Evolutionary conservation across 2,113 vertebrate species (phyloP), one percentile per base, ranked within the genome.

Genomic region (Spermophilus dauricus): DNA sequence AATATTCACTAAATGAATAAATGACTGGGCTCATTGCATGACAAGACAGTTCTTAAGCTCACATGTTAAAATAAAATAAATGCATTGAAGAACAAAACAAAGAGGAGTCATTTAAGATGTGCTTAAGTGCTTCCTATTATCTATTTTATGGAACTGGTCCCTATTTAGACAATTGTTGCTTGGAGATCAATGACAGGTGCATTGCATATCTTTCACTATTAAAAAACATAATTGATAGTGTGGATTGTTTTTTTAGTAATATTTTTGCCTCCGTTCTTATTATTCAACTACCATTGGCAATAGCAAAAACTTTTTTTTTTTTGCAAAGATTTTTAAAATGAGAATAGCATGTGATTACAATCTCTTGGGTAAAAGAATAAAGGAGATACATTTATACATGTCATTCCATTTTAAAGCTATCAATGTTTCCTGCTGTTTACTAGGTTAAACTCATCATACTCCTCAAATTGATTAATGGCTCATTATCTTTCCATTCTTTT

Each of bases 41-140:
- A 67, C 45, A 86, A 39, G 58, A 13, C 5, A 76, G 30, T 75
- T 86, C 7, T 67, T 58, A 51, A 9, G 37, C 18, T 81, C 53
- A 96, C 86, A 85, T 85, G 78, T 72, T 89, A 45, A 89, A 51
- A 63, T 82, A 4, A 9, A 82, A 48, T 61, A 58, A 58, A 69
- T 67, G 30, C 6, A 56, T 32, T 51, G 9, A 51, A 22, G 56
- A 81, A 26, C 22, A 81, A 85, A 80, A 63, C 61, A 53, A 83
- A 28, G n/a, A 16, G 20, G 4, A n/a, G 10, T 16, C 24, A 72
- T 42, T 88, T 18, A 61, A 28, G 39, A 72, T 51, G 53, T 4
- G 53, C 42, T 26, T 75, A 90, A 65, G 2, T 45, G 10, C 24
- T 58, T 75, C 32, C 13, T 45, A 22, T 56, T 73, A 22, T 30